Conservation (phyloP, 2,797 vertebrate species). For the Hapalemur alaotrensis region DNA sequence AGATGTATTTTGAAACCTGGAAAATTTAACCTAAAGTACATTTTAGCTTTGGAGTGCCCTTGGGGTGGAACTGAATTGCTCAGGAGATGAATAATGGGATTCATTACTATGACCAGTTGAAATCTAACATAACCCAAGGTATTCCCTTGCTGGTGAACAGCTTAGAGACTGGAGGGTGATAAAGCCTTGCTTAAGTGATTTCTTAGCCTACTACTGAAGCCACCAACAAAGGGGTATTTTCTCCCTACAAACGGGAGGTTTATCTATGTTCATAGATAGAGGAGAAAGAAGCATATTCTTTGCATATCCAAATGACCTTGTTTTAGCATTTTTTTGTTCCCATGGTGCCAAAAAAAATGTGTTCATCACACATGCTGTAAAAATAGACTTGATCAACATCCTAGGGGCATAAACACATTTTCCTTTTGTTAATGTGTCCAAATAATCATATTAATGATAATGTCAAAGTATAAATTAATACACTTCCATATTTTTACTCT, state of each 20-base stretch:
- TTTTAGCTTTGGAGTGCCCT: slow-evolving; percentile 55
- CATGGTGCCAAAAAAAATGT: neutral
- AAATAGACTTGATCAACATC: neutral
- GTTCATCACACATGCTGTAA: neutral
- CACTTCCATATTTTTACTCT: neutral
- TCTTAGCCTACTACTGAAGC: neutral
- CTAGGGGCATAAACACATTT: neutral
- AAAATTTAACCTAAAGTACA: slow-evolving; percentile 58
- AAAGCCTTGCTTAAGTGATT: neutral
- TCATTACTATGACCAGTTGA: slow-evolving; percentile 56
- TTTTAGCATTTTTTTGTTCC: neutral
- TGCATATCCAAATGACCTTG: neutral
- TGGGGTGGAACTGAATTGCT: slow-evolving; percentile 42
- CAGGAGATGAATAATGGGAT: slow-evolving; percentile 61
- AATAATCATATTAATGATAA: neutral
- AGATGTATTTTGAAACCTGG: slow-evolving; percentile 54
- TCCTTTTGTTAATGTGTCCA: neutral
- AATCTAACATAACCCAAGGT: slow-evolving; percentile 50
- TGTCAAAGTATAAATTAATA: neutral
- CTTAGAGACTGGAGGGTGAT: neutral
- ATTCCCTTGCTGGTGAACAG: neutral
- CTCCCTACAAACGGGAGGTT: neutral
- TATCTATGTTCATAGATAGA: neutral
- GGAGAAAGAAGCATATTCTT: neutral
- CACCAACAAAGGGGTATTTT: neutral